Percentiles rank a stretch among this genome's conserved stretches.
Evolutionary conservation across 2,888 invertebrate species (phyloP).

Genomic region (Drosophila rubida): DNA sequence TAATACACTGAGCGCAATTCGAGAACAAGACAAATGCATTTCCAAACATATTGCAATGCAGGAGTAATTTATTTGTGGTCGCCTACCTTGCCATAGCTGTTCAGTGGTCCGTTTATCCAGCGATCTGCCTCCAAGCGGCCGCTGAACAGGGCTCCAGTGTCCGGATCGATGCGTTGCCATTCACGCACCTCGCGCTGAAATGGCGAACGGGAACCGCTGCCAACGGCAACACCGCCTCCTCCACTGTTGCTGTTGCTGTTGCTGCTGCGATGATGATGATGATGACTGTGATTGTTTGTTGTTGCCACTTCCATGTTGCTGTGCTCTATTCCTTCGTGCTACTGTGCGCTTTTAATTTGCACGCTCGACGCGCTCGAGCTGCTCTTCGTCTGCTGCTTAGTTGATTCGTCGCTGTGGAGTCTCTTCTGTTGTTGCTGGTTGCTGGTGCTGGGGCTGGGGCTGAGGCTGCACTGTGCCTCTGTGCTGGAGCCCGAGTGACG

Average conservation of each 20-base stretch:
- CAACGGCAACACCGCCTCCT: constrained; percentile 21
- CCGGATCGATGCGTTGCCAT: constrained; percentile 85
- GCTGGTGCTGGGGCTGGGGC: constrained; percentile 30
- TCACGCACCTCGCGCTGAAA: constrained; percentile 85
- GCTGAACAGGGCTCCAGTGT: constrained; percentile 85
- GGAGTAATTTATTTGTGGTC: not conserved
- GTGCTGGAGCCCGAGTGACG: constrained; percentile 44
- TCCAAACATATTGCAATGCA: not conserved
- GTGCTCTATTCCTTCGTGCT: constrained; percentile 57
- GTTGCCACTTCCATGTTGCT: constrained; percentile 79
- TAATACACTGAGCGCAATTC: constrained; percentile 24
- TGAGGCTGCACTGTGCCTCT: constrained; percentile 55
- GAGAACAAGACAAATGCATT: not conserved
- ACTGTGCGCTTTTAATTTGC: constrained; percentile 80
- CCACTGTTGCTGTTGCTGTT: constrained; percentile 21
- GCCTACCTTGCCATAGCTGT: constrained; percentile 85
- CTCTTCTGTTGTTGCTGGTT: not conserved
- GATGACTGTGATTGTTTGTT: constrained; percentile 81
- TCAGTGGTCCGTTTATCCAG: constrained; percentile 85
- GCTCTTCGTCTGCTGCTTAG: constrained; percentile 36
- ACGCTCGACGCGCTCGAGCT: constrained; percentile 75
- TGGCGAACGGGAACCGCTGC: constrained; percentile 81
- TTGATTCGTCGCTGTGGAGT: constrained; percentile 20
- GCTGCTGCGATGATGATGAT: constrained; percentile 46
- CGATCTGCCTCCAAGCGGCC: constrained; percentile 85